phyloP scores from a whole-genome alignment of 2,797 vertebrate species.

The Pterois miles region DNA sequence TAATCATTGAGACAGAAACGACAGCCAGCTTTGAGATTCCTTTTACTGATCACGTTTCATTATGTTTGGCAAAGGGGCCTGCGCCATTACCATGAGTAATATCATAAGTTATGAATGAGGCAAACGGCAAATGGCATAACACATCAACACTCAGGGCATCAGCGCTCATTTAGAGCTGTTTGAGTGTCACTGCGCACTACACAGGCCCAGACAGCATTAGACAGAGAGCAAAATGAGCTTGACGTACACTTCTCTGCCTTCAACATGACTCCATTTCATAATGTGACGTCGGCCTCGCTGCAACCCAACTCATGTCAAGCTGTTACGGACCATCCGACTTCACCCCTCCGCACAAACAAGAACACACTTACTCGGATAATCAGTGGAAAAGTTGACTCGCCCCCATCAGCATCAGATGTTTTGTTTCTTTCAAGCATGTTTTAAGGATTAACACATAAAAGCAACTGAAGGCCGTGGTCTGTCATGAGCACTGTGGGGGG shows the following conservation, averaged over 20 bases:
- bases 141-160: constrained; percentile 74
- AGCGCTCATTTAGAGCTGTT: constrained; percentile 74
- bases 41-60: constrained; percentile 79
- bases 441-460: constrained; percentile 83
- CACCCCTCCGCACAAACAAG: constrained; percentile 21
- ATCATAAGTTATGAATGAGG: constrained; percentile 83
- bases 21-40: constrained; percentile 71
- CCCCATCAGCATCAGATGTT: constrained; percentile 72
- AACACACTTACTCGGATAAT: constrained; percentile 42
- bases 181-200: constrained; percentile 75
- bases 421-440: constrained; percentile 73
- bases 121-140: constrained; percentile 77
- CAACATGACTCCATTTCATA: constrained; percentile 73
- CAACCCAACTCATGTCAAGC: constrained; percentile 68
- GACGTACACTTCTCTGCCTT: constrained; percentile 71
- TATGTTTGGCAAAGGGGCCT: constrained; percentile 77
- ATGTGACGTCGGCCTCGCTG: constrained; percentile 60
- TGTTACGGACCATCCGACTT: constrained; percentile 52
- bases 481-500: constrained; percentile 75
- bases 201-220: constrained; percentile 63
- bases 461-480: constrained; percentile 66
- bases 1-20: constrained; percentile 57
- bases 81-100: constrained; percentile 76
- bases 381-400: constrained; percentile 75
- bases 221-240: constrained; percentile 66